A percentile compares a stretch with the other conserved stretches of the same genome.
Conservation (phyloP, 2,888 invertebrate species). For the Taphrorychus bicolor region DNA sequence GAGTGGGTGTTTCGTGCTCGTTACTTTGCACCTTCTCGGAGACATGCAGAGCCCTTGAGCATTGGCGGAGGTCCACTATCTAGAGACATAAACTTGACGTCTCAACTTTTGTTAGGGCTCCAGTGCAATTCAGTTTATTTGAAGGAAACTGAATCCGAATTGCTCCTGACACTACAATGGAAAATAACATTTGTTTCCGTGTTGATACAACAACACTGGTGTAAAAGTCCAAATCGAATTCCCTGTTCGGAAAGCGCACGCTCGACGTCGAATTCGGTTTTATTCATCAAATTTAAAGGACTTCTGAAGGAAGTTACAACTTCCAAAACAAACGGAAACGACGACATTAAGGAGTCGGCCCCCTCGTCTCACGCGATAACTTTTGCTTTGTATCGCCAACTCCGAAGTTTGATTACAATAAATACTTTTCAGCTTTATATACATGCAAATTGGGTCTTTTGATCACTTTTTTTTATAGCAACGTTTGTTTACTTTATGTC, state of each 20-base stretch:
- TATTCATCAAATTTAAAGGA: conserved; percentile 21
- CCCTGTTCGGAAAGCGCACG: conserved; percentile 4
- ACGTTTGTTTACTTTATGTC: background rate
- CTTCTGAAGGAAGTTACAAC: conserved; percentile 25
- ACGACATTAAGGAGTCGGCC: conserved; percentile 16
- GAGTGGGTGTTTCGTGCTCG: conserved; percentile 17
- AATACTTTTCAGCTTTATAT: conserved; percentile 16
- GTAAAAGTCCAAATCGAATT: conserved; percentile 8
- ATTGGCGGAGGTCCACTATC: conserved; percentile 7
- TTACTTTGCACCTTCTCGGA: conserved; percentile 4
- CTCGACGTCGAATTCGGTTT: conserved; percentile 18
- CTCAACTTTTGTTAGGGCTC: background rate
- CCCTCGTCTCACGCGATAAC: conserved; percentile 11
- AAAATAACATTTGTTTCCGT: background rate
- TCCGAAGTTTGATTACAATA: conserved; percentile 26
- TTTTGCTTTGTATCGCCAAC: conserved; percentile 25
- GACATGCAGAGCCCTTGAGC: background rate
- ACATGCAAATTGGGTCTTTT: conserved; percentile 11
- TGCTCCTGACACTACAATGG: background rate
- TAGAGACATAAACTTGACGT: background rate
- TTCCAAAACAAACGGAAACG: conserved; percentile 28
- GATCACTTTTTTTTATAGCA: background rate
- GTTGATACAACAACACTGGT: background rate
- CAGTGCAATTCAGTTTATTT: background rate
- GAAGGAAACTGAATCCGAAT: background rate